Conservation (phyloP, 2,113 vertebrate genomes). For the Cairina moschata region DNA sequence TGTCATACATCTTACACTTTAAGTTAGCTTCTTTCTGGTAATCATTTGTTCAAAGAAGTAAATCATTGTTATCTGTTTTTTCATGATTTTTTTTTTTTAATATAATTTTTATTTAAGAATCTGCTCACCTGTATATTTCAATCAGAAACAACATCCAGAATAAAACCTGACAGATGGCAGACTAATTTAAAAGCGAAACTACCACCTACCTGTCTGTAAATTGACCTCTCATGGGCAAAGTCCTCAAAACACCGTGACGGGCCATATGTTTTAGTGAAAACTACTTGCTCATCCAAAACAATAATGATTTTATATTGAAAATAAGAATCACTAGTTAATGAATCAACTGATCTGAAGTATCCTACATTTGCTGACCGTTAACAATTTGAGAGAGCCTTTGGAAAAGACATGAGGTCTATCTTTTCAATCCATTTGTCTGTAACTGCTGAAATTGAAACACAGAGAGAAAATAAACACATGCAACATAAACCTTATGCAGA, state of each 20-base stretch:
- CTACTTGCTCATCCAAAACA: not conserved
- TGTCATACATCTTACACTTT: not conserved
- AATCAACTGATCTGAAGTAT: not conserved
- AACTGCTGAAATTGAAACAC: not conserved
- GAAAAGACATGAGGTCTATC: not conserved
- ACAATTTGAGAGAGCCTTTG: not conserved
- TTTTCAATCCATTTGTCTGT: not conserved
- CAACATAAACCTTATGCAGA: not conserved
- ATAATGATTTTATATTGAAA: not conserved
- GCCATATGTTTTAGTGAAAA: not conserved
- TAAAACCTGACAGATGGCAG: constrained; percentile 10
- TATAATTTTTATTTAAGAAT: not conserved
- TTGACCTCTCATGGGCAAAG: not conserved
- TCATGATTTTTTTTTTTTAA: not conserved
- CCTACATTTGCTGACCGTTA: not conserved
- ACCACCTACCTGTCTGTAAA: not conserved
- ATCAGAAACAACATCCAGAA: not conserved
- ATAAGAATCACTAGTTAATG: not conserved
- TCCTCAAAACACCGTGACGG: not conserved
- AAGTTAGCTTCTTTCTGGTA: not conserved
- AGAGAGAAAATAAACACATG: not conserved
- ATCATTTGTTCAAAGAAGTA: not conserved
- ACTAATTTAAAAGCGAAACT: constrained; percentile 15
- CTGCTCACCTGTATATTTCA: not conserved
- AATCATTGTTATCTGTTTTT: not conserved